These are phyloP conservation scores for Andricus curvator DNA, from an alignment of 2,888 invertebrate species.

Conservation along the genomic window DNA sequence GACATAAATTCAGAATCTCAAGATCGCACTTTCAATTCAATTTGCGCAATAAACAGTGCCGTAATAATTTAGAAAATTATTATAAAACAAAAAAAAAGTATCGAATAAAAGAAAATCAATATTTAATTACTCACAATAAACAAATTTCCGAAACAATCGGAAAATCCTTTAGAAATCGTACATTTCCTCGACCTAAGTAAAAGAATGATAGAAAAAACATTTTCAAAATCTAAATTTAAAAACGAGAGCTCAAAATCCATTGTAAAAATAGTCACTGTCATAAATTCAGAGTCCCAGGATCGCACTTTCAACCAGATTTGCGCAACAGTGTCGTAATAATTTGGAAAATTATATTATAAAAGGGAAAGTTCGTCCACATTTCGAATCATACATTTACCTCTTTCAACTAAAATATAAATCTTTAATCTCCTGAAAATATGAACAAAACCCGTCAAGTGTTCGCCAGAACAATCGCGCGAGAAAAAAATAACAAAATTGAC, in stretches of 20 bases:
- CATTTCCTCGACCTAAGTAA: neutral
- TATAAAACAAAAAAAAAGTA: neutral
- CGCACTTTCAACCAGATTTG: neutral
- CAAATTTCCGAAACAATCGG: too few relatives aligned
- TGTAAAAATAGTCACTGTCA: conserved; percentile 2
- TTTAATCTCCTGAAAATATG: neutral
- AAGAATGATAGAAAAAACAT: neutral
- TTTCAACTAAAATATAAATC: neutral
- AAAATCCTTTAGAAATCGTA: neutral
- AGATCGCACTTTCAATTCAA: neutral
- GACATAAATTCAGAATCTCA: conserved; percentile 11
- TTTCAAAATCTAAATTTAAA: neutral
- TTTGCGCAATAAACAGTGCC: conserved; percentile 3
- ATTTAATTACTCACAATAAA: too few relatives aligned
- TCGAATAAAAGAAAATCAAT: too few relatives aligned
- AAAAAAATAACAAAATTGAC: neutral
- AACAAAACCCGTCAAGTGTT: neutral
- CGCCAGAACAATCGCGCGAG: too few relatives aligned
- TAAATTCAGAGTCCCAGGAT: neutral
- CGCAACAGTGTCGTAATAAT: neutral
- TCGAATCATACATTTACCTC: neutral
- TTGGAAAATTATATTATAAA: conserved; percentile 5
- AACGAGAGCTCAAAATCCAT: neutral
- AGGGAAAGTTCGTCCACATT: conserved; percentile 30
- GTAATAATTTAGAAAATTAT: neutral